A percentile compares a stretch with the other conserved stretches of the same genome.
These are phyloP conservation scores for Sebastiscus tertius DNA, from an alignment of 2,797 vertebrate genomes.

Conservation along the genomic window DNA sequence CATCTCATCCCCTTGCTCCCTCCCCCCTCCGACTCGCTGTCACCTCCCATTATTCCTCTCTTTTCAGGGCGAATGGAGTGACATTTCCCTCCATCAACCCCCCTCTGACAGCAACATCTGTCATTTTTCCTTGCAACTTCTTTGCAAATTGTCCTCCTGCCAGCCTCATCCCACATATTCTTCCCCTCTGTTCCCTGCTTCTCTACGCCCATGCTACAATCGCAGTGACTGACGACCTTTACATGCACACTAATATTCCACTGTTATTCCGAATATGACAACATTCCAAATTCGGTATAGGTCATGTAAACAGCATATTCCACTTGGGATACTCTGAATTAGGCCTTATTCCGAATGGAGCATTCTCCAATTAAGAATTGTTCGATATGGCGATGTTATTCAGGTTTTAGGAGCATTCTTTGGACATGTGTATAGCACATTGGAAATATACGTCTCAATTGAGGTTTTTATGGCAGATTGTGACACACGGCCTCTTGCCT, in stretches of 20 bases:
- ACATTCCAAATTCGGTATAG: too few relatives aligned
- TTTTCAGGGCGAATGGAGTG: slow-evolving; percentile 39
- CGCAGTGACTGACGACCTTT: not conserved
- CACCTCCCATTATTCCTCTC: slow-evolving; percentile 52
- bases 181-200: not conserved
- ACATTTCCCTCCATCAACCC: slow-evolving; percentile 41
- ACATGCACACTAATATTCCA: not conserved
- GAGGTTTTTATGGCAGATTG: too few relatives aligned
- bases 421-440: not conserved
- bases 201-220: not conserved
- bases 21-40: slow-evolving; percentile 7
- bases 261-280: not conserved
- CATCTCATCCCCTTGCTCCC: slow-evolving; percentile 14
- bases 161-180: slow-evolving; percentile 1
- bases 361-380: not conserved
- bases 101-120: slow-evolving; percentile 62
- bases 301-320: too few relatives aligned
- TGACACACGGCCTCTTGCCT: not conserved
- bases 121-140: slow-evolving; percentile 41
- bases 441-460: not conserved
- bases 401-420: not conserved
- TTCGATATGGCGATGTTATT: not conserved
- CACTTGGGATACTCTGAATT: too few relatives aligned
- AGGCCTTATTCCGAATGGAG: too few relatives aligned
- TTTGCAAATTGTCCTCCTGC: not conserved